Base-by-base conservation (phyloP, 2,888 invertebrate species). In the Tiliacea aurago region DNA sequence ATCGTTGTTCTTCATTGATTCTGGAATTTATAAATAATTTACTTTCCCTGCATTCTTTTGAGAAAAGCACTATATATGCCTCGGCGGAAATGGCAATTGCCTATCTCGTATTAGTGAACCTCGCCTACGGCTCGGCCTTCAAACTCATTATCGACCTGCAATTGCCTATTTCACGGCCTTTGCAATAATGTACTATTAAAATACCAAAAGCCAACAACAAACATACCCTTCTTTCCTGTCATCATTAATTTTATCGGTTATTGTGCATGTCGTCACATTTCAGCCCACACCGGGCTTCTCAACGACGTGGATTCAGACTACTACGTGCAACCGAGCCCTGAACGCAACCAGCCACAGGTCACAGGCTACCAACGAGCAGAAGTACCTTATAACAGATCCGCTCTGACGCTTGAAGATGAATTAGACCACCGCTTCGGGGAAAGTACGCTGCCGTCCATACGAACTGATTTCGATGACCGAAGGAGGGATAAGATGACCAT, bases 281-380 rank as follows among this genome's bases (percentile, higher is more conserved):
- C 98, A 92, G 98, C 98, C 90, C 97, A 97, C 89, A 97, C 98
- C 89, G 98, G 98, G 91, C 97, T 99, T 41, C 96, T 99, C 28
- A 96, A 97, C 82, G 98, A 98, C 93, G 97, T 98, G 51, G 98
- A 98, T 81, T 97, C 97, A 89, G 98, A 98, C 77, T 98, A 98
- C 90, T 98, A 97, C 89, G 97, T 96, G n/a, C 92, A 94, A 15
- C 94, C 96, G 64, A 95, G 95, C 45, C 94, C 94, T 6, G 94
- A 94, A 15, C 90, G 94, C 43, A 83, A n/a, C 84, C 87, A 86
- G 9, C 84, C 85, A 0, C 78, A 79, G 53, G 55, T 65, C n/a
- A 68, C 88, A 11, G 90, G 89, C n/a, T 95, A 94, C 89, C 93
- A 94, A 64, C 86, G 93, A 1, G 91, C 92, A 0, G 94, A 93